Evolutionary conservation across 1,140 invertebrate genomes (phyloP).

Genomic region (Euglossa dilemma): DNA sequence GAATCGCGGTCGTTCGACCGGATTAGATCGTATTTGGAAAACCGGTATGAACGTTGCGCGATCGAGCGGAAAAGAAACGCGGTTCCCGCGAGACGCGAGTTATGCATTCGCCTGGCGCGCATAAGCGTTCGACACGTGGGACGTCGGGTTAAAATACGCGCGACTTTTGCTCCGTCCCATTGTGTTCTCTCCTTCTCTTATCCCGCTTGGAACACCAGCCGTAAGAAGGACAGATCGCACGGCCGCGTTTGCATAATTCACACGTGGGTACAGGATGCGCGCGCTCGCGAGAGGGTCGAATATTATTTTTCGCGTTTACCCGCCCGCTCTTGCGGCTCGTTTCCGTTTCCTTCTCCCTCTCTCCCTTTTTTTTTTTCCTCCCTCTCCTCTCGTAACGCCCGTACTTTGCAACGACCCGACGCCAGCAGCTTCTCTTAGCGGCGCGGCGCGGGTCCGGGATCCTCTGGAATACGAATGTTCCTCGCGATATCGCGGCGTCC

Average conservation of each 20-base stretch:
- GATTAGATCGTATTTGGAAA: constrained; percentile 64
- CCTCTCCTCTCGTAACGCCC: background rate
- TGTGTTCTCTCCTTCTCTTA: constrained; percentile 41
- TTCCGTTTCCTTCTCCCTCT: too few relatives aligned
- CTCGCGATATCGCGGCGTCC: background rate
- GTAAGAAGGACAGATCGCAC: constrained; percentile 51
- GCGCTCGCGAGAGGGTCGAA: constrained; percentile 23
- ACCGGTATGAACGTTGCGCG: constrained; percentile 35
- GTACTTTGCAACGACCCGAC: constrained; percentile 37
- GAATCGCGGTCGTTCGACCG: constrained; percentile 30
- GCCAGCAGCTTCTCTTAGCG: too few relatives aligned
- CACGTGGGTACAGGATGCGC: constrained; percentile 58
- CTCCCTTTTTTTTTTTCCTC: background rate
- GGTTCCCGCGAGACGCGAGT: constrained; percentile 5
- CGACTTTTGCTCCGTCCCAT: constrained; percentile 51
- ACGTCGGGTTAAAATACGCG: constrained; percentile 54
- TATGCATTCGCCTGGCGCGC: constrained; percentile 20
- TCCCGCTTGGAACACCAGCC: background rate
- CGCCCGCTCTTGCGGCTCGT: background rate
- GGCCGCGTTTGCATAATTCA: constrained; percentile 62
- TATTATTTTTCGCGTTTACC: constrained; percentile 35
- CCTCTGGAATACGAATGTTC: background rate
- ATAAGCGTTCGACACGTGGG: constrained; percentile 63
- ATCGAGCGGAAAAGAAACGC: constrained; percentile 12
- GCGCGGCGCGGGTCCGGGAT: background rate